Conservation (phyloP, 2,797 vertebrate genomes). For the Lagorchestes hirsutus region DNA sequence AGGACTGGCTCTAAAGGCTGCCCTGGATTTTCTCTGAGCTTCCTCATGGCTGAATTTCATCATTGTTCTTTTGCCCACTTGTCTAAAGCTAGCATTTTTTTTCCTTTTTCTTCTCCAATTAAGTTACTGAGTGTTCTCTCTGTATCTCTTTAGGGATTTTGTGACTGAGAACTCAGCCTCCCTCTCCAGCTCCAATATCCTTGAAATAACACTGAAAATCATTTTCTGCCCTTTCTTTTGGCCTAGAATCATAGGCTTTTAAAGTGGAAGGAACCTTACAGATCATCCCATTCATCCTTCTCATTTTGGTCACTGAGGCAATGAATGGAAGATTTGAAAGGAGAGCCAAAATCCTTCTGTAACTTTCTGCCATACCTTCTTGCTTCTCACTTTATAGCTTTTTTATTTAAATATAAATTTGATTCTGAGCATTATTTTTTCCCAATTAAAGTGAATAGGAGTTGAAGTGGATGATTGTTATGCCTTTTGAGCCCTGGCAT, state of each 20-base stretch:
- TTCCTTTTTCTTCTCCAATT: conserved; percentile 8
- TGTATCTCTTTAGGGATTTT: not conserved
- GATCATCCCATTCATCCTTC: not conserved
- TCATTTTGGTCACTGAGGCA: not conserved
- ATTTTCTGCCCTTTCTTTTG: not conserved
- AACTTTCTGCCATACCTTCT: not conserved
- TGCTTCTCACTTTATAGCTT: not conserved
- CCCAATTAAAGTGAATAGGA: not conserved
- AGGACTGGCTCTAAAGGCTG: not conserved
- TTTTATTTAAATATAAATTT: not conserved
- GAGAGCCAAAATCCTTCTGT: not conserved
- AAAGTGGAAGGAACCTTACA: not conserved
- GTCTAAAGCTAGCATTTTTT: not conserved
- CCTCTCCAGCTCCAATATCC: not conserved
- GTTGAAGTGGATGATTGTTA: not conserved
- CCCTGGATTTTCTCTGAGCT: conserved; percentile 7
- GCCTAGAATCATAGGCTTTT: not conserved
- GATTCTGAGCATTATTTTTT: not conserved
- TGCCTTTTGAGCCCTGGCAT: not conserved
- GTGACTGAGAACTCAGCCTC: not conserved
- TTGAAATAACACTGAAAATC: not conserved
- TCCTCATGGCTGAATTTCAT: not conserved
- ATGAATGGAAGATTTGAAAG: not conserved
- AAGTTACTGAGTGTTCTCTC: not conserved
- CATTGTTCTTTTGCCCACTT: not conserved